These are phyloP conservation scores for Scrobipalpa atriplicella DNA, from an alignment of 2,888 invertebrate genomes.

Conservation along the genomic window DNA sequence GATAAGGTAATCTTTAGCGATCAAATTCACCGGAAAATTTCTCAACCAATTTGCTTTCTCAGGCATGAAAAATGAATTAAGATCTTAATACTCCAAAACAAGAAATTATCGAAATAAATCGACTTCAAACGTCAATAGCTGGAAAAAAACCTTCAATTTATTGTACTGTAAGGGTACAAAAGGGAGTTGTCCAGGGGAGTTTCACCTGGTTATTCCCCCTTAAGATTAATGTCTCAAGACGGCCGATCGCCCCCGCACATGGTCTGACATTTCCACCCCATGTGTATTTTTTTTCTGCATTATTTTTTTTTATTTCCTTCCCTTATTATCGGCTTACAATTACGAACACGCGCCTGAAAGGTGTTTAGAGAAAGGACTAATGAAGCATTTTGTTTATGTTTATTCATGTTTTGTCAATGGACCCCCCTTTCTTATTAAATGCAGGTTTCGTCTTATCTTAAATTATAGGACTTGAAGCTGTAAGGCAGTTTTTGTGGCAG, in stretches of 20 bases:
- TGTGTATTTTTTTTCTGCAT: constrained; percentile 24
- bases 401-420: constrained; percentile 17
- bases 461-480: neutral
- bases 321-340: constrained; percentile 33
- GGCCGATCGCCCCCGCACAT: constrained; percentile 33
- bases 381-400: constrained; percentile 30
- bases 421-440: constrained; percentile 49
- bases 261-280: constrained; percentile 46
- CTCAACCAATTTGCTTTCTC: neutral
- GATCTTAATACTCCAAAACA: neutral
- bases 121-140: constrained; percentile 21
- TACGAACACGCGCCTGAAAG: constrained; percentile 33
- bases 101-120: constrained; percentile 23
- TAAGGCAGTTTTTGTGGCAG: neutral
- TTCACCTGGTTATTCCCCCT: constrained; percentile 35
- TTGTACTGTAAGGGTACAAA: constrained; percentile 27
- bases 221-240: constrained; percentile 35
- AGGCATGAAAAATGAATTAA: constrained; percentile 15
- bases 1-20: neutral
- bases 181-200: constrained; percentile 24
- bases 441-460: constrained; percentile 19
- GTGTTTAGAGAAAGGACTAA: constrained; percentile 35
- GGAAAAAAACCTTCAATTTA: constrained; percentile 20
- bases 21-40: neutral
- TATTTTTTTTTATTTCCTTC: constrained; percentile 32